A percentile compares a stretch with the other conserved stretches of the same genome.
Evolutionary conservation across 92 coral and sea anemone species (phyloP).

Genomic region (Metridium senile): DNA sequence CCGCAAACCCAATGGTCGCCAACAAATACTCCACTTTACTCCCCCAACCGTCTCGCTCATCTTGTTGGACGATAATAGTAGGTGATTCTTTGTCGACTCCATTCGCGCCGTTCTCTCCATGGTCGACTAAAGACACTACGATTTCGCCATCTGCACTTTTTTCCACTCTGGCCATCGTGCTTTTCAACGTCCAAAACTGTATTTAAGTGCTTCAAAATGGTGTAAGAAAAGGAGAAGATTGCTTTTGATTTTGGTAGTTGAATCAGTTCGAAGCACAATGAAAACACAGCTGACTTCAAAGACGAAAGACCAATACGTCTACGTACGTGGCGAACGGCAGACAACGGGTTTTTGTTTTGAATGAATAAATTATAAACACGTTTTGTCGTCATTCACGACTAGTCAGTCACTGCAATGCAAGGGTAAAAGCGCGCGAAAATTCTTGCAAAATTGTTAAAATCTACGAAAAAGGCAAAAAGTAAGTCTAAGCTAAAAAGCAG

Average conservation of each 20-base stretch:
- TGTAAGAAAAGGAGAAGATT: background rate
- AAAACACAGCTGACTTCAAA: slow-evolving; percentile 20
- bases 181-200: background rate
- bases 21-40: slow-evolving; percentile 50
- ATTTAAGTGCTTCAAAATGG: background rate
- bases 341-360: background rate
- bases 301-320: background rate
- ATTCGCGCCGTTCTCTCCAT: background rate
- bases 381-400: too few species aligned
- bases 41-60: slow-evolving; percentile 49
- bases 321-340: background rate
- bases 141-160: slow-evolving; percentile 20
- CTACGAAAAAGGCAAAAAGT: too few species aligned
- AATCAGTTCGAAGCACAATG: background rate
- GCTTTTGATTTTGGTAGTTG: background rate
- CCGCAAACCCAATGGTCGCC: slow-evolving; percentile 62
- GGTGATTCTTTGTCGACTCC: background rate
- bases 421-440: background rate
- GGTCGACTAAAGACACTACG: slow-evolving; percentile 27
- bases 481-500: too few species aligned
- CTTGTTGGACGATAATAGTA: slow-evolving; percentile 10
- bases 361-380: background rate
- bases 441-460: too few species aligned
- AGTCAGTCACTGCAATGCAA: too few species aligned
- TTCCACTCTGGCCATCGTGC: slow-evolving; percentile 22